Conservation (phyloP, 1,140 invertebrate genomes). For the Scaptodrosophila lebanonensis region DNA sequence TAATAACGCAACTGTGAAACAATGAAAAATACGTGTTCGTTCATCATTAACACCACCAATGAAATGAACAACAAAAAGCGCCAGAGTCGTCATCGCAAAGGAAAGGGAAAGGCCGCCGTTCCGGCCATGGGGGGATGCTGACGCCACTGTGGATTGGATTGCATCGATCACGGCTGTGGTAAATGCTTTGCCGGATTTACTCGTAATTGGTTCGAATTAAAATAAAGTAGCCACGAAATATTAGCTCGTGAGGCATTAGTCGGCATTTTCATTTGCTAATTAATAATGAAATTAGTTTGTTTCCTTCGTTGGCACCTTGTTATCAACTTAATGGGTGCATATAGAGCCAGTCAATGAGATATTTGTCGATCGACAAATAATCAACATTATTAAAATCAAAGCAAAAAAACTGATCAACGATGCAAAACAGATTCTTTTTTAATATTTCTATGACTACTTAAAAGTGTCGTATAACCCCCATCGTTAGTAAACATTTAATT, state of each 20-base stretch:
- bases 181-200: conserved; percentile 12
- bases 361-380: too few relatives aligned
- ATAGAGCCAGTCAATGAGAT: too few relatives aligned
- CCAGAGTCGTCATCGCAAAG: conserved; percentile 9
- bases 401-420: too few relatives aligned
- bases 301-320: conserved; percentile 31
- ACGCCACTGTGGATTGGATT: too few relatives aligned
- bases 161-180: too few relatives aligned
- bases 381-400: too few relatives aligned
- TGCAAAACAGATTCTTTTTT: too few relatives aligned
- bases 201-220: conserved; percentile 53
- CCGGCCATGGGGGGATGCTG: conserved; percentile 16
- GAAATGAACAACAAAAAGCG: too few relatives aligned
- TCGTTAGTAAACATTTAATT: too few relatives aligned
- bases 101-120: conserved; percentile 53
- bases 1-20: conserved; percentile 35
- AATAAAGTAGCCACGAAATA: too few relatives aligned
- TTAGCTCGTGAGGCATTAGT: conserved; percentile 12
- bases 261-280: conserved; percentile 35
- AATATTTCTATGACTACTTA: too few relatives aligned
- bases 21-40: conserved; percentile 53
- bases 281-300: conserved; percentile 52
- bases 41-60: conserved; percentile 52
- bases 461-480: too few relatives aligned
- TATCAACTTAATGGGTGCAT: conserved; percentile 39